Evolutionary conservation across 2,797 vertebrate genomes (phyloP).

Genomic region (Melanotaenia trifasciata): DNA sequence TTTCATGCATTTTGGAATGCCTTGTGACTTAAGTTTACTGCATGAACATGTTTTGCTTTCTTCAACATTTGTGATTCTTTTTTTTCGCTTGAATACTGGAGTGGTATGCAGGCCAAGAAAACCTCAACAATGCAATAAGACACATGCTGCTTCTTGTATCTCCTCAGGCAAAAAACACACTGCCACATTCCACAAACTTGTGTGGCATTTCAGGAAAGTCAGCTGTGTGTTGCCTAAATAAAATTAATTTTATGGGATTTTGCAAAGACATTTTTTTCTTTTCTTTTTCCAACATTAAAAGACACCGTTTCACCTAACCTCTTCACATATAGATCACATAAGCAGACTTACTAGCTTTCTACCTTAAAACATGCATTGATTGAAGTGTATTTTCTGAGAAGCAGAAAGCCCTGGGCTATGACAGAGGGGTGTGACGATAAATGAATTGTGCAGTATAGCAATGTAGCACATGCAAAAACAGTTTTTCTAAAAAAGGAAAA

Average conservation of each 20-base stretch:
- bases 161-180: slow-evolving; percentile 12
- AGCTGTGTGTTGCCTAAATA: slow-evolving; percentile 4
- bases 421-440: slow-evolving; percentile 27
- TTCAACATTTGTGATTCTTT: no score
- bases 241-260: no score
- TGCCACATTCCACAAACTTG: slow-evolving; percentile 16
- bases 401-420: slow-evolving; percentile 18
- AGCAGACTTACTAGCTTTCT: neutral
- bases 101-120: slow-evolving; percentile 1
- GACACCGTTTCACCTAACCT: slow-evolving; percentile 6
- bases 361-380: slow-evolving; percentile 23
- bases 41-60: no score
- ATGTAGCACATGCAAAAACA: neutral
- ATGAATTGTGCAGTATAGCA: slow-evolving; percentile 12
- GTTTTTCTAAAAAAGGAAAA: no score
- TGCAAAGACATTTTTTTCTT: no score
- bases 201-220: slow-evolving; percentile 16
- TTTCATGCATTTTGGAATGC: no score
- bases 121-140: neutral
- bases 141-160: neutral
- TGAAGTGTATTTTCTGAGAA: slow-evolving; percentile 30
- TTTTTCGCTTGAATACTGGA: neutral
- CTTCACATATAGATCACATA: slow-evolving; percentile 38
- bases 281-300: no score
- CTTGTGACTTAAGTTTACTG: no score